A percentile compares a stretch with the other conserved stretches of the same genome.
Evolutionary conservation across 2,888 invertebrate species (phyloP).

Genomic region (Tipula lateralis): DNA sequence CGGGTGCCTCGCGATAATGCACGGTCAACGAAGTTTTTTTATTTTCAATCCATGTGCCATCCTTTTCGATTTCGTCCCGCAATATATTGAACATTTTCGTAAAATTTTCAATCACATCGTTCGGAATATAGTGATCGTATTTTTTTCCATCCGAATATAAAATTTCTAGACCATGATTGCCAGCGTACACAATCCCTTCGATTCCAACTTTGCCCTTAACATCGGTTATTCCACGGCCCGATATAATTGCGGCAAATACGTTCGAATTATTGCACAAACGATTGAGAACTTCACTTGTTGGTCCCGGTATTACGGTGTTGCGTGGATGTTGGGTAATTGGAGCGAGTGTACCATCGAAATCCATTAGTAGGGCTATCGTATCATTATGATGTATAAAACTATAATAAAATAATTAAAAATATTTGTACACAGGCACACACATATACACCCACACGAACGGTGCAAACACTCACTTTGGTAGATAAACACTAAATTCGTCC

Average conservation of each 20-base stretch:
- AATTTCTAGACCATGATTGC: conserved; percentile 71
- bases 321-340: conserved; percentile 68
- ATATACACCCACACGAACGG: too few relatives aligned
- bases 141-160: conserved; percentile 67
- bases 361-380: conserved; percentile 63
- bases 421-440: neutral
- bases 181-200: conserved; percentile 61
- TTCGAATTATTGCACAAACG: conserved; percentile 61
- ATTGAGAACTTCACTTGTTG: conserved; percentile 60
- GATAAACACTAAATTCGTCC: conserved; percentile 42
- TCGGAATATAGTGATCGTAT: conserved; percentile 66
- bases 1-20: conserved; percentile 65
- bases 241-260: conserved; percentile 65
- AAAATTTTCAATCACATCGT: conserved; percentile 60
- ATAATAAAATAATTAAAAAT: conserved; percentile 31
- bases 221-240: conserved; percentile 65
- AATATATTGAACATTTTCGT: conserved; percentile 57
- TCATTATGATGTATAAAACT: conserved; percentile 54
- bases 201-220: conserved; percentile 60
- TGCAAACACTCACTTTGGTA: conserved; percentile 43
- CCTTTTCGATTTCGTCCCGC: conserved; percentile 61
- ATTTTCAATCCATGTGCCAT: conserved; percentile 73
- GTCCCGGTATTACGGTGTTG: conserved; percentile 61
- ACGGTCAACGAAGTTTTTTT: conserved; percentile 67
- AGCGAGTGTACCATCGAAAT: conserved; percentile 71